A percentile compares a stretch with the other conserved stretches of the same genome.
Evolutionary conservation across 1,140 invertebrate genomes (phyloP).

Genomic region (Macrotrachela quadricornifera): DNA sequence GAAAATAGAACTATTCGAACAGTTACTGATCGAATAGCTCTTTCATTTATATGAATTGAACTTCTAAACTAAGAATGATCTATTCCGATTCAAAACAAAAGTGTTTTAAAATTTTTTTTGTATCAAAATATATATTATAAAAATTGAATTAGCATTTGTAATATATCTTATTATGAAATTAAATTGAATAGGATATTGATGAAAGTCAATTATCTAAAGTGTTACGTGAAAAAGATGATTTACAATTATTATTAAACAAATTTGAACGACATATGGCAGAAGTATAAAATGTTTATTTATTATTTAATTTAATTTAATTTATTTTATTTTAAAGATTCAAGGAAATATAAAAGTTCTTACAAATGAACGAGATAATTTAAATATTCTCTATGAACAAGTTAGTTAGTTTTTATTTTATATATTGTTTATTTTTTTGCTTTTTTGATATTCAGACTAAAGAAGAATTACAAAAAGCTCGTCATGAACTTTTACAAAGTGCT

Average conservation of each 20-base stretch:
- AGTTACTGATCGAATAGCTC: too few relatives aligned
- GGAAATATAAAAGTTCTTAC: conserved; percentile 29
- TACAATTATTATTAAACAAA: conserved; percentile 25
- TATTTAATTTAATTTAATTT: neutral
- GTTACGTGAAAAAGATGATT: conserved; percentile 25
- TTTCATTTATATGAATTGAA: too few relatives aligned
- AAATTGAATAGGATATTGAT: too few relatives aligned
- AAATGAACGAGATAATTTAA: conserved; percentile 25
- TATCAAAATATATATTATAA: too few relatives aligned
- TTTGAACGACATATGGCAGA: conserved; percentile 30
- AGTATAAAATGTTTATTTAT: conserved; percentile 10
- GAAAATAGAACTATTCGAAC: too few relatives aligned
- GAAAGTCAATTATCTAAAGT: conserved; percentile 16
- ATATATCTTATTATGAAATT: too few relatives aligned
- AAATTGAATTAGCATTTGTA: too few relatives aligned
- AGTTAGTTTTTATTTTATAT: too few relatives aligned
- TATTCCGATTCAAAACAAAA: too few relatives aligned
- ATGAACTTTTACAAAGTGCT: neutral
- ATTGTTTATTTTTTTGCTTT: too few relatives aligned
- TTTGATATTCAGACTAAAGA: neutral
- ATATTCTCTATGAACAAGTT: conserved; percentile 23
- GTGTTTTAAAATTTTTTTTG: too few relatives aligned
- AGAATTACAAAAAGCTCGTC: neutral
- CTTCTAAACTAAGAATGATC: too few relatives aligned
- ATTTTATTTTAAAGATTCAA: conserved; percentile 19